Evolutionary conservation across 2,888 invertebrate genomes (phyloP).

Genomic region (Hemithea aestivaria): DNA sequence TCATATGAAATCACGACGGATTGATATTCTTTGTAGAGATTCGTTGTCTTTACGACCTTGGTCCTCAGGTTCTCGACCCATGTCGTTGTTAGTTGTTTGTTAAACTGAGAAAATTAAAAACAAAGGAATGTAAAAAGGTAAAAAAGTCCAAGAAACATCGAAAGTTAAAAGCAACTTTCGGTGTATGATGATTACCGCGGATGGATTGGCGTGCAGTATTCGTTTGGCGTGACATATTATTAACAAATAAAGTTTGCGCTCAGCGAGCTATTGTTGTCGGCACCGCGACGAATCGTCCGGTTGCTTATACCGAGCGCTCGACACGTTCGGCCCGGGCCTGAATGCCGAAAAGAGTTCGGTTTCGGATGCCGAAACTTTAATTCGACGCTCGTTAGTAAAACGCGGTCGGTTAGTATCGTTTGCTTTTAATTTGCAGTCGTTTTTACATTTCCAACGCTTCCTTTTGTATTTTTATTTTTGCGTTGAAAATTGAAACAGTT

Average conservation of each 20-base stretch:
- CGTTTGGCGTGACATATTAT: conserved; percentile 64
- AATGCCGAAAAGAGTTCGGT: conserved; percentile 30
- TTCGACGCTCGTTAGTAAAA: conserved; percentile 55
- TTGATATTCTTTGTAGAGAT: no score
- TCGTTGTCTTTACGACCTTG: no score
- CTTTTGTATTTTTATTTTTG: conserved; percentile 1
- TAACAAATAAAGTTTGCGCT: conserved; percentile 67
- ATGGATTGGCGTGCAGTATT: conserved; percentile 62
- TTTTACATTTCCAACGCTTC: not conserved
- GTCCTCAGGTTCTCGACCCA: no score
- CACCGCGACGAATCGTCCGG: conserved; percentile 53
- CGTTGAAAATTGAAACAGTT: not conserved
- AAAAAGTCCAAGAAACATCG: conserved; percentile 2
- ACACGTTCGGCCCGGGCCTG: conserved; percentile 32
- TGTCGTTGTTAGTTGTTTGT: no score
- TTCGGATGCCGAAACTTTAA: conserved; percentile 54
- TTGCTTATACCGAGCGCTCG: conserved; percentile 52
- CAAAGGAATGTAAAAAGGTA: no score
- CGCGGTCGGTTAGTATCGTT: conserved; percentile 26
- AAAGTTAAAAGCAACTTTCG: conserved; percentile 21
- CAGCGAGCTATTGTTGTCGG: conserved; percentile 49
- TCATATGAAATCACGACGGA: no score
- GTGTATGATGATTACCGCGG: conserved; percentile 40
- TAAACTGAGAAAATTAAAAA: no score
- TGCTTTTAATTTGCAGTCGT: conserved; percentile 14